These are phyloP conservation scores for Digitonthophagus gazella DNA, from an alignment of 2,888 invertebrate species.

Conservation along the genomic window DNA sequence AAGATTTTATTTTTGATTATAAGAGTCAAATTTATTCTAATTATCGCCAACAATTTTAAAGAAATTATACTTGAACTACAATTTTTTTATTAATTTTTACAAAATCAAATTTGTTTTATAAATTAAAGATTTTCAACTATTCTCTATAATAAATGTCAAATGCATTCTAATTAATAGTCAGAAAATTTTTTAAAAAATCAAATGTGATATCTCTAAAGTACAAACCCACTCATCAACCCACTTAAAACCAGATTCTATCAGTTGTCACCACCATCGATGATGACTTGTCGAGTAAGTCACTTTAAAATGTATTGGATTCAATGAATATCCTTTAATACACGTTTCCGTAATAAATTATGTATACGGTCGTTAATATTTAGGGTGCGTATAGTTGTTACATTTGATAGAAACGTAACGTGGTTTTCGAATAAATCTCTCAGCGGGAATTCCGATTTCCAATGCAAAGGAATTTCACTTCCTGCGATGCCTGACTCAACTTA, in stretches of 20 bases:
- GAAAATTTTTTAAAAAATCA: too few species aligned
- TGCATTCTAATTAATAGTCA: too few species aligned
- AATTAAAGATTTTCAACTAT: too few species aligned
- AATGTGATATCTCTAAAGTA: neutral
- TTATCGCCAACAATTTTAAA: too few species aligned
- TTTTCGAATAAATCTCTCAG: constrained; percentile 6
- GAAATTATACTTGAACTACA: too few species aligned
- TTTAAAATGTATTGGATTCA: neutral
- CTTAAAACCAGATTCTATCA: neutral
- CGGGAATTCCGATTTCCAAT: neutral
- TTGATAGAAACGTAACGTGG: constrained; percentile 12
- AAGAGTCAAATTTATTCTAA: too few species aligned
- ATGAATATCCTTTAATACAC: neutral
- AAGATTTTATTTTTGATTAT: too few species aligned
- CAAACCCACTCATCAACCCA: neutral
- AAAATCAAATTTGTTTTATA: too few species aligned
- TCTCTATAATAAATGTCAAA: too few species aligned
- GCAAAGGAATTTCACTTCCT: neutral
- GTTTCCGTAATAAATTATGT: constrained; percentile 10
- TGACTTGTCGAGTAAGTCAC: neutral
- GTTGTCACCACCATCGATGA: neutral
- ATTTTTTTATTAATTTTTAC: too few species aligned
- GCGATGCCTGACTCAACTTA: too few species aligned
- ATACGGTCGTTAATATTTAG: constrained; percentile 16
- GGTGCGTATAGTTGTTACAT: constrained; percentile 11